Percentiles rank a stretch among this genome's conserved stretches.
Conservation (phyloP, 1,140 invertebrate genomes). For the Colletes gigas region DNA sequence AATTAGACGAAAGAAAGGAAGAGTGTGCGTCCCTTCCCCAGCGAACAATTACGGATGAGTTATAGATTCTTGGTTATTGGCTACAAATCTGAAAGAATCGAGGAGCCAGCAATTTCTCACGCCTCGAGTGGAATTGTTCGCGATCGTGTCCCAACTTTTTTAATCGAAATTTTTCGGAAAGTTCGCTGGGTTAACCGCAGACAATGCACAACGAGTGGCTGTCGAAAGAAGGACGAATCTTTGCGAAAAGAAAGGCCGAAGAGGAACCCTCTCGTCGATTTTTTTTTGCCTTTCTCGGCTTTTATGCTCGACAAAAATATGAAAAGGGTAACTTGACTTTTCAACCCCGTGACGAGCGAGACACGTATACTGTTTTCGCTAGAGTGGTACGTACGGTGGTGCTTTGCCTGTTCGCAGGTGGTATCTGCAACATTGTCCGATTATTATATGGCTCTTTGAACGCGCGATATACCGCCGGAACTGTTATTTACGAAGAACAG, state of each 20-base stretch:
- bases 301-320: constrained; percentile 34
- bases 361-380: constrained; percentile 42
- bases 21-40: constrained; percentile 29
- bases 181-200: constrained; percentile 70
- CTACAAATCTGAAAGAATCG: constrained; percentile 34
- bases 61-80: constrained; percentile 68
- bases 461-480: background rate
- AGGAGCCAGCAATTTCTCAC: constrained; percentile 69
- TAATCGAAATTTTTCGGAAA: constrained; percentile 58
- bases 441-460: constrained; percentile 17
- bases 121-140: constrained; percentile 49
- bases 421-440: background rate
- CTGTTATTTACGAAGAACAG: background rate
- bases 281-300: constrained; percentile 34
- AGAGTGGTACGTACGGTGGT: constrained; percentile 2
- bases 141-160: constrained; percentile 45
- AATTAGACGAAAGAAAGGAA: constrained; percentile 65
- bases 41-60: constrained; percentile 67
- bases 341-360: constrained; percentile 18
- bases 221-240: constrained; percentile 44
- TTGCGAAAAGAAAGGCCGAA: constrained; percentile 30
- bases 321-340: constrained; percentile 61
- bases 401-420: constrained; percentile 4
- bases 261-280: constrained; percentile 38
- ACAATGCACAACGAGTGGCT: constrained; percentile 60